Conservation (phyloP, 2,797 vertebrate species). For the Lophotriccus pileatus region DNA sequence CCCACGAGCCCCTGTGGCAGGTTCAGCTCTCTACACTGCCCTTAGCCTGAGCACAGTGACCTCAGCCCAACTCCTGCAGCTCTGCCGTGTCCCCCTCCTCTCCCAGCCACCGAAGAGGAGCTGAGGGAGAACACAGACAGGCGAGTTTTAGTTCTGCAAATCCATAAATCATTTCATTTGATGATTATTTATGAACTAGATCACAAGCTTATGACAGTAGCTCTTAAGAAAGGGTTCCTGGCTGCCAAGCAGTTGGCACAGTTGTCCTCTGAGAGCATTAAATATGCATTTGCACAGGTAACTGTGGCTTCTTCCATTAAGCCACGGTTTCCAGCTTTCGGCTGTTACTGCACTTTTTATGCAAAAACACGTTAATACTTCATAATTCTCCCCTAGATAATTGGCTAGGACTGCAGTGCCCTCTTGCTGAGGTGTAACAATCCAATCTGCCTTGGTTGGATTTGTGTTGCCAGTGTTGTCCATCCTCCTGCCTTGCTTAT, state of each 20-base stretch:
- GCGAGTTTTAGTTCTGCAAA: constrained; percentile 26
- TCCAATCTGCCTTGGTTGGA: not conserved
- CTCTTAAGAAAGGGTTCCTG: constrained; percentile 9
- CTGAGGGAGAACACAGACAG: not conserved
- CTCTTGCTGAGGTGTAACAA: not conserved
- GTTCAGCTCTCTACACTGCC: not conserved
- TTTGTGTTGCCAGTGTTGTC: not conserved
- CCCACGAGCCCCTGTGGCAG: not conserved
- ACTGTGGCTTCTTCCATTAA: constrained; percentile 11
- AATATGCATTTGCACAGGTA: constrained; percentile 32
- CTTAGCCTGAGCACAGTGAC: fast-evolving
- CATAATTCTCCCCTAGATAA: not conserved
- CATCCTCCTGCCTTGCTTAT: not conserved
- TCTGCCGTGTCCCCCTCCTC: not conserved
- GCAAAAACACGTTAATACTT: not conserved
- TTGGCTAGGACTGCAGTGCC: not conserved
- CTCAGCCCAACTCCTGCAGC: not conserved
- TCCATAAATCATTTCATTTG: constrained; percentile 14
- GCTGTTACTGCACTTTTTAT: not conserved
- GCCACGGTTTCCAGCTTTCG: not conserved
- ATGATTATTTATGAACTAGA: constrained; percentile 48
- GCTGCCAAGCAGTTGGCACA: not conserved
- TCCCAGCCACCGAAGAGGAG: not conserved
- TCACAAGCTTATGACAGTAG: constrained; percentile 13
- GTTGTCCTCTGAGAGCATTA: not conserved